phyloP scores from a whole-genome alignment of 2,888 invertebrate genomes.

The Rhamnusium bicolor region DNA sequence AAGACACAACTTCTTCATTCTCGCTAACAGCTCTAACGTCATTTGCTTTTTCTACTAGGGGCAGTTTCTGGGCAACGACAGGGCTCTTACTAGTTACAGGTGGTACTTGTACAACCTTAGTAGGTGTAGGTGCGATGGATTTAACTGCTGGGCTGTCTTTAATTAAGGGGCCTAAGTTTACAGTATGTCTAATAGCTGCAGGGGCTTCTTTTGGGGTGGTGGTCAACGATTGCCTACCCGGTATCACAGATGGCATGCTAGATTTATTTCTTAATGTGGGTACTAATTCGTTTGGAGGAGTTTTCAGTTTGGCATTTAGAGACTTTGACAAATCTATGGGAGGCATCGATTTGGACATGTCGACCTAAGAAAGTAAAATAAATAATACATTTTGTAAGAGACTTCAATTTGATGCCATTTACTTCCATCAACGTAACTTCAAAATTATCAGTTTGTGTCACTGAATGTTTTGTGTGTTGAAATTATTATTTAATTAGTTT shows the following conservation, averaged over 20 bases:
- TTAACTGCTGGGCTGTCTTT: conserved; percentile 54
- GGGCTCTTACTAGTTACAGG: background rate
- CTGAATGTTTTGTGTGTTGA: too few species aligned
- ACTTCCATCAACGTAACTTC: too few species aligned
- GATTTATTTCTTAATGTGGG: conserved; percentile 50
- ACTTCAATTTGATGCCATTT: too few species aligned
- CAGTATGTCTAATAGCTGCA: conserved; percentile 29
- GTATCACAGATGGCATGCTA: conserved; percentile 36
- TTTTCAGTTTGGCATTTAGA: conserved; percentile 54
- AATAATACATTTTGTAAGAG: too few species aligned
- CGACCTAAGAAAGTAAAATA: conserved; percentile 40
- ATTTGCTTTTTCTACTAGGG: conserved; percentile 29
- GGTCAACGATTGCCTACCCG: conserved; percentile 12
- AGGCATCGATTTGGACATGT: conserved; percentile 58
- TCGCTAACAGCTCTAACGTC: conserved; percentile 3
- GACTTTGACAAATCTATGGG: conserved; percentile 46
- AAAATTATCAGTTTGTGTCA: too few species aligned
- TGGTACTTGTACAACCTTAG: conserved; percentile 13
- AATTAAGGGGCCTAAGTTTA: background rate
- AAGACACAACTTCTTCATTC: conserved; percentile 48
- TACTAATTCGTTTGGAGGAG: conserved; percentile 60
- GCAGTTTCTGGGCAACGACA: conserved; percentile 6
- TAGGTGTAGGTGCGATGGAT: conserved; percentile 39
- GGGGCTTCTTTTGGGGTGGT: conserved; percentile 37
- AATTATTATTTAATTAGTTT: too few species aligned